A percentile compares a stretch with the other conserved stretches of the same genome.
Evolutionary conservation across 92 coral and sea anemone genomes (phyloP).

Genomic region (Ricordea florida): DNA sequence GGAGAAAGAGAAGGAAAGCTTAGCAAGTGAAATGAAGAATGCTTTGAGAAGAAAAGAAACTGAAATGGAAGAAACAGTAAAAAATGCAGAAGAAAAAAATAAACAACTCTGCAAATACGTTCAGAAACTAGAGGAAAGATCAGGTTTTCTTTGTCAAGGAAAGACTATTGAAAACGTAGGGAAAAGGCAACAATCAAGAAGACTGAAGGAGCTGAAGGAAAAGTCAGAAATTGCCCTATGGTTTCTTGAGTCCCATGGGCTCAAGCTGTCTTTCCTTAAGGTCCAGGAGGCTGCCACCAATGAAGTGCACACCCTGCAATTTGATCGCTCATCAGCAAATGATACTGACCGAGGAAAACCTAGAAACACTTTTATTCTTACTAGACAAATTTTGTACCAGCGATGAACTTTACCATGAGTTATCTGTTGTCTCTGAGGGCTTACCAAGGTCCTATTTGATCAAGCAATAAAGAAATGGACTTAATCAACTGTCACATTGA

Average conservation of each 20-base stretch:
- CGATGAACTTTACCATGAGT: slow-evolving; percentile 47
- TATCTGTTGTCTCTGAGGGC: not conserved
- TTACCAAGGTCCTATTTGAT: slow-evolving; percentile 47
- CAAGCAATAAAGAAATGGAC: slow-evolving; percentile 21
- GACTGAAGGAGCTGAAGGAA: no score
- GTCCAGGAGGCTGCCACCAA: not conserved
- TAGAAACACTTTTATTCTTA: not conserved
- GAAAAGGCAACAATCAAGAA: no score
- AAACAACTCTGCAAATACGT: not conserved
- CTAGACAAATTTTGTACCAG: slow-evolving; percentile 19
- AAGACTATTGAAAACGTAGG: not conserved
- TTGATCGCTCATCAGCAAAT: not conserved
- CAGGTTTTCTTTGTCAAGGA: not conserved
- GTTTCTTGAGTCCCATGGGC: no score
- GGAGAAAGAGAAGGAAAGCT: not conserved
- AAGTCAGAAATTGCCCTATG: no score
- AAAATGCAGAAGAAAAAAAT: not conserved
- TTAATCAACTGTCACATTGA: slow-evolving; percentile 35
- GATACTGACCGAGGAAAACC: not conserved
- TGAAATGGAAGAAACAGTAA: not conserved
- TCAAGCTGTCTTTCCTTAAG: not conserved
- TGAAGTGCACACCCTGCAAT: no score
- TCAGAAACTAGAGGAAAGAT: not conserved
- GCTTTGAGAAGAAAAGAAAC: not conserved
- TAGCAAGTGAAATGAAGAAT: not conserved